Evolutionary conservation across 2,797 vertebrate species (phyloP).

Genomic region (Ibycter americanus): DNA sequence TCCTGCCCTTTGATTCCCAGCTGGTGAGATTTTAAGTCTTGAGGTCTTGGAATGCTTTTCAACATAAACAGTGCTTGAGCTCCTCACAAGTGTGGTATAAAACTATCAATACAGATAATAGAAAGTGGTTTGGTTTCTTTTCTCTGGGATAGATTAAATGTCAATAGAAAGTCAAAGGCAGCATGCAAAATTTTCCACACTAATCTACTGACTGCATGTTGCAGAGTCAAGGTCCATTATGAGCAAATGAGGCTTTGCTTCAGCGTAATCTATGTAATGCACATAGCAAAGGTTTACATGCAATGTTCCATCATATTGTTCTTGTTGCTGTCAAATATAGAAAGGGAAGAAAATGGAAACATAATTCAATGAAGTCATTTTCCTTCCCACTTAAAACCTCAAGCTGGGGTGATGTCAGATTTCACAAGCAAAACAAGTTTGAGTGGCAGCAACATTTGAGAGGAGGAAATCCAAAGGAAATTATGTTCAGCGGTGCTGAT

Average conservation of each 20-base stretch:
- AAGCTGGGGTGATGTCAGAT: slow-evolving; percentile 8
- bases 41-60: background rate
- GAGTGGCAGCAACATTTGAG: background rate
- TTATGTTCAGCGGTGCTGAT: background rate
- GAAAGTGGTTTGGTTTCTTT: background rate
- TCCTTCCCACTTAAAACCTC: background rate
- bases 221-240: background rate
- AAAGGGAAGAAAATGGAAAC: background rate
- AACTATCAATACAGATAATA: slow-evolving; percentile 2
- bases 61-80: background rate
- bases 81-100: background rate
- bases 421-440: background rate
- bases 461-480: background rate
- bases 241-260: background rate
- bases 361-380: background rate
- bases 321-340: background rate
- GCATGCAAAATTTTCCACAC: background rate
- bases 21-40: background rate
- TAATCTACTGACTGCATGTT: rapidly evolving
- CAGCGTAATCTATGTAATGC: background rate
- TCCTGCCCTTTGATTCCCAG: background rate
- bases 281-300: background rate
- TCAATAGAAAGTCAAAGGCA: background rate
- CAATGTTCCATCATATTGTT: background rate
- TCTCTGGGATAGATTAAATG: background rate